Evolutionary conservation across 2,113 vertebrate genomes (phyloP), one percentile per base, ranked within the genome.

Genomic region (Cygnus buccinator): DNA sequence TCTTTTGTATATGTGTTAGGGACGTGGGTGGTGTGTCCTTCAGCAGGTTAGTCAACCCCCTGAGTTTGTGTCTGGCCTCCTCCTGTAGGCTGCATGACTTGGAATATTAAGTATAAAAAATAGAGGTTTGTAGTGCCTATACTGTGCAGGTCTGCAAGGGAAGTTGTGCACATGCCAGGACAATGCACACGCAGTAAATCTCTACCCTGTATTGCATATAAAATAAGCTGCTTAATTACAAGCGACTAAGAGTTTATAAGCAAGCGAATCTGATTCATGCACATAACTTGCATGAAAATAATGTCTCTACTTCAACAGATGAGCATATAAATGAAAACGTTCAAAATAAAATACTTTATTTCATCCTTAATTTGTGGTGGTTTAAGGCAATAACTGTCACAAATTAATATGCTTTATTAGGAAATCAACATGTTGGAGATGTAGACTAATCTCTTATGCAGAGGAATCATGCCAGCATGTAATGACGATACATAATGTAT

Each of bases 321-420:
- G 90, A 95, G 83, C 77, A 72, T 84, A 82, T 84, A 95, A 95
- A 96, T 92, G 67, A 87, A 96, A 95, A 95, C 54, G 80, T 90
- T 96, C 63, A 89, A 89, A 93, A 89, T 90, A 80, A 95, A 94
- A 59, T 78, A 84, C 61, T 90, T 93, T 93, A 95, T 87, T 93
- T 94, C 70, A 62, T 68, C 55, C 35, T 89, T 94, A 93, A 96
- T 94, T 95, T 94, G 92, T 89, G 78, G 50, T 90, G 48, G 70
- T 82, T 93, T 87, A 85, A 93, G 74, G 89, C 73, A 94, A 33
- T 91, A 94, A 87, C 92, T 94, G 85, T 74, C 85, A 93, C 5
- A 94, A 96, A 96, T 93, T 94, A 96, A 78, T 95, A 77, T 90
- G 65, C 58, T 95, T 96, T 96, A 93, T 90, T 94, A 92, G 88